phyloP scores from a whole-genome alignment of 1,140 invertebrate genomes.

The Danaus melanippus region DNA sequence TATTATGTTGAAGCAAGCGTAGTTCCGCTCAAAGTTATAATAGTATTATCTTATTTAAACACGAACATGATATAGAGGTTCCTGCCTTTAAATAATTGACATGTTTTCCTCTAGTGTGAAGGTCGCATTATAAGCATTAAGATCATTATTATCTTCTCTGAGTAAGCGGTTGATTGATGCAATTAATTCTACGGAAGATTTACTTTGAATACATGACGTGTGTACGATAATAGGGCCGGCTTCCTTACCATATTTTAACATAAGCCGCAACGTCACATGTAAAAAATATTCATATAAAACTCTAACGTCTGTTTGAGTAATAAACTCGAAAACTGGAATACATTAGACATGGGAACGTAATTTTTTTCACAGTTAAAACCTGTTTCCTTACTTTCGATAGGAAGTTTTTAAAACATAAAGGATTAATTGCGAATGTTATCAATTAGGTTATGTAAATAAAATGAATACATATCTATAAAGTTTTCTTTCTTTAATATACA shows the following conservation, averaged over 20 bases:
- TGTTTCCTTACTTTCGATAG: constrained; percentile 16
- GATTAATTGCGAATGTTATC: too few species aligned
- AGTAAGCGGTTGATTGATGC: constrained; percentile 12
- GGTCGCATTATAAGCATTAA: constrained; percentile 12
- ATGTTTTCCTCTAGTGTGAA: constrained; percentile 13
- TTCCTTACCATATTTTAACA: too few species aligned
- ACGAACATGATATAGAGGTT: background rate
- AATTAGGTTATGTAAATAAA: too few species aligned
- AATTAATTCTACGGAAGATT: constrained; percentile 14
- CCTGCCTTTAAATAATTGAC: background rate
- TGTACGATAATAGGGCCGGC: too few species aligned
- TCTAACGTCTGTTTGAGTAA: too few species aligned
- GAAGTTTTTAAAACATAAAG: constrained; percentile 16
- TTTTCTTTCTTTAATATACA: too few species aligned
- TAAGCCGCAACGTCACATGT: too few species aligned
- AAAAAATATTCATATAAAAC: too few species aligned
- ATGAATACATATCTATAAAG: too few species aligned
- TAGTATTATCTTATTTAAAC: background rate
- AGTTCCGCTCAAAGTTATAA: background rate
- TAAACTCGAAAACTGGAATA: too few species aligned
- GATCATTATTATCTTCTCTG: constrained; percentile 23
- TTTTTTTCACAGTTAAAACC: constrained; percentile 9
- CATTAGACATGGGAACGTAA: background rate
- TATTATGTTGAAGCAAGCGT: background rate
- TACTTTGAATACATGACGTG: constrained; percentile 6